Evolutionary conservation across 2,113 vertebrate genomes (phyloP).

Genomic region (Pyxicephalus adspersus): DNA sequence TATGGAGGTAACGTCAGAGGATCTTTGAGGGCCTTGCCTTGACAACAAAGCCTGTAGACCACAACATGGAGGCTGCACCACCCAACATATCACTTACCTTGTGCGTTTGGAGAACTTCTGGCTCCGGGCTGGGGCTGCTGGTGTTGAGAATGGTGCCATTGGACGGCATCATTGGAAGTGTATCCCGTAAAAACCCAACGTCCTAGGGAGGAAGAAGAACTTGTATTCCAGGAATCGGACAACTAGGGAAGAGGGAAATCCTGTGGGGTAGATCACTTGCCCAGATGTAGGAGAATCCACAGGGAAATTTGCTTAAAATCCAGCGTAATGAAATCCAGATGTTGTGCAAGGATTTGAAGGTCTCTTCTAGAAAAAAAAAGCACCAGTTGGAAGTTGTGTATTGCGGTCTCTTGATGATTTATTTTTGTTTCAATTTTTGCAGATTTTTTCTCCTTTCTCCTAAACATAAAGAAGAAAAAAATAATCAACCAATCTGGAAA

Average conservation of each 20-base stretch:
- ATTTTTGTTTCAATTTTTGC: background rate
- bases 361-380: constrained; percentile 8
- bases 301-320: background rate
- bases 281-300: background rate
- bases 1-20: no score
- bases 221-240: no score
- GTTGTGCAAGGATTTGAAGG: background rate
- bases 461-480: background rate
- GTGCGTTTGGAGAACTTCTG: background rate
- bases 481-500: background rate
- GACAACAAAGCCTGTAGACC: no score
- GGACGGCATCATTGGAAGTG: constrained; percentile 78
- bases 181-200: constrained; percentile 15
- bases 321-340: background rate
- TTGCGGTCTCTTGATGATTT: background rate
- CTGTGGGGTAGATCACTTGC: background rate
- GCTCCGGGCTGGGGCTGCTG: constrained; percentile 58
- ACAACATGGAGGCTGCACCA: background rate
- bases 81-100: constrained; percentile 11
- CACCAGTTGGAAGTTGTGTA: background rate
- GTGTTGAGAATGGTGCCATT: constrained; percentile 70
- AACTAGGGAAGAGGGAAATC: no score
- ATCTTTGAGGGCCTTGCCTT: no score
- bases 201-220: background rate
- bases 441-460: constrained; percentile 14